Evolutionary conservation across 2,113 vertebrate genomes (phyloP).

Genomic region (Bujurquina vittata): DNA sequence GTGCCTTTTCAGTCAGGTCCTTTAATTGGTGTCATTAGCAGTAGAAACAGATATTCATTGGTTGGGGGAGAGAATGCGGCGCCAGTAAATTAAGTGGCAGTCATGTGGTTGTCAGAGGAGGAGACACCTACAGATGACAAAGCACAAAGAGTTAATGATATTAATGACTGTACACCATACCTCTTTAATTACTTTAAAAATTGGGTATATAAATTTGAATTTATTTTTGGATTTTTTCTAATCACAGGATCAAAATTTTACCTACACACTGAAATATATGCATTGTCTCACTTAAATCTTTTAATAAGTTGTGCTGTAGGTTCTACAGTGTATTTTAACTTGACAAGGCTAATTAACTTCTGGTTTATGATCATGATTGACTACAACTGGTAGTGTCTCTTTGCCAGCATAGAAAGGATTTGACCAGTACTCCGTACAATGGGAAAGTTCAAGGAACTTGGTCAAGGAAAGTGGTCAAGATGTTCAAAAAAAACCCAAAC

Average conservation of each 20-base stretch:
- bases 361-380: no score
- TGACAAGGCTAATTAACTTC: no score
- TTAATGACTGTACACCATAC: not conserved
- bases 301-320: not conserved
- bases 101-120: not conserved
- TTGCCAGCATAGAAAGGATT: accelerated
- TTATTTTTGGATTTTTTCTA: not conserved
- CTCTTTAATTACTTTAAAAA: accelerated
- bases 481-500: no score
- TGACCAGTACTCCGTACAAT: not conserved
- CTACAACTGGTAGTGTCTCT: not conserved
- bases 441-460: not conserved
- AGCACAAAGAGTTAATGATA: accelerated
- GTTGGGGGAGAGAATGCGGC: not conserved
- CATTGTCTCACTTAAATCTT: not conserved
- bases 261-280: not conserved
- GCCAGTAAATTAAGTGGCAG: not conserved
- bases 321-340: no score
- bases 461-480: no score
- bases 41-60: accelerated
- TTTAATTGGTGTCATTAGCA: not conserved
- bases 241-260: not conserved
- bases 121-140: not conserved
- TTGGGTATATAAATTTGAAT: not conserved
- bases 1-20: not conserved